Conservation (phyloP, 2,888 invertebrate genomes). For the Myopa tessellatipennis region DNA sequence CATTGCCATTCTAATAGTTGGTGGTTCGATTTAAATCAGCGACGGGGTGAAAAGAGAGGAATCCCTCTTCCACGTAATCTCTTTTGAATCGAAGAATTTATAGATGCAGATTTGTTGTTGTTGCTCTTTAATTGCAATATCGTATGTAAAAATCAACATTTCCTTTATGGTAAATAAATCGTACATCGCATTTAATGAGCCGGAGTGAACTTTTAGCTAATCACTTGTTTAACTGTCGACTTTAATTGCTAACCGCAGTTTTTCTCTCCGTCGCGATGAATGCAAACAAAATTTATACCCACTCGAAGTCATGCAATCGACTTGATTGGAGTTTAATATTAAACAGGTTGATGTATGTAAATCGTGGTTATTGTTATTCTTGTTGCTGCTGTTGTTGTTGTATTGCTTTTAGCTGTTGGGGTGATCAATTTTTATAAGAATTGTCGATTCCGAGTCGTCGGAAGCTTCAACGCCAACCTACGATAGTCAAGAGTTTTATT, state of each 20-base stretch:
- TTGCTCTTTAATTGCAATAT: no score
- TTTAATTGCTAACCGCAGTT: slow-evolving; percentile 6
- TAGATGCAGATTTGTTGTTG: no score
- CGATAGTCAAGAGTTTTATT: no score
- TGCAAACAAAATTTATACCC: background rate
- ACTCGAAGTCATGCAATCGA: background rate
- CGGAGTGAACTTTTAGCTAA: slow-evolving; percentile 9
- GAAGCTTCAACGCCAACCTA: no score
- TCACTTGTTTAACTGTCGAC: slow-evolving; percentile 6
- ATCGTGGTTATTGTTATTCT: background rate
- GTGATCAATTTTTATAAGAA: background rate
- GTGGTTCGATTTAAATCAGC: no score
- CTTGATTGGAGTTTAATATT: background rate
- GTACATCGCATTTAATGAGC: background rate
- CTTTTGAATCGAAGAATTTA: no score
- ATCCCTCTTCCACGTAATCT: no score
- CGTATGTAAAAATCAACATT: background rate
- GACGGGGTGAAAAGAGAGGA: no score
- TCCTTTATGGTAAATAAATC: slow-evolving; percentile 21
- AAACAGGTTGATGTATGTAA: background rate
- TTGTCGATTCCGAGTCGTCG: background rate
- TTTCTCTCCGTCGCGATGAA: background rate
- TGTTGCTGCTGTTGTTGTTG: background rate
- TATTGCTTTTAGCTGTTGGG: background rate
- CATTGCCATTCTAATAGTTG: no score